Base-by-base conservation (phyloP, 2,888 invertebrate species). In the Apodemia duryi region DNA sequence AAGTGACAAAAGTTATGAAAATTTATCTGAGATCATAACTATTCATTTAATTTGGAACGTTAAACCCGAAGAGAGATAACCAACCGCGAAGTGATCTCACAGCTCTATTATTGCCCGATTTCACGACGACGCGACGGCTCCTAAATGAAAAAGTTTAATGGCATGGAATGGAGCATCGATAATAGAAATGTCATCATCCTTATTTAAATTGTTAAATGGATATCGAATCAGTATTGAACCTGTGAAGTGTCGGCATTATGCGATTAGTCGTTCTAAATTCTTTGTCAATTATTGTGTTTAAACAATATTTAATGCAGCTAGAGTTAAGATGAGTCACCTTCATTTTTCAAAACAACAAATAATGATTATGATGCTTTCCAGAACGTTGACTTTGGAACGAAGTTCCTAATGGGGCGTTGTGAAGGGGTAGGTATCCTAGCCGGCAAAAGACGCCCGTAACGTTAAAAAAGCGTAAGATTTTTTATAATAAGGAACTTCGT, bases 131-230 rank as follows among this genome's bases (percentile, higher is more conserved):
- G 57, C 10, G 54, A 54, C 28, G 57, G 32, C 57, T 29, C 60
- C 64, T 64, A 43, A 66, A 61, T 67, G 71, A 68, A 65, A 67
- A 67, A 66, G 66, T 67, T 71, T 63, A 71, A 71, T 69, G 70
- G 68, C 65, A 66, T 38, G 68, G 66, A 69, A 66, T 69, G 65
- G 63, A 67, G 63, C 65, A 68, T 65, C 65, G 65, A 67, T 71
- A 54, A 41, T 54, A 46, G 54, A 64, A 43, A 57, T 57, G 57
- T 32, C 57, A 57, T 57, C 57, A 57, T 57, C 32, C 57, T 57
- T 54, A 57, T 57, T 57, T 57, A 57, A 57, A 57, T 57, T 57
- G 57, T 57, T 57, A 57, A 57, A 57, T 57, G 57, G 57, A 32
- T 57, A 57, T 57, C 57, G 57, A 57, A 57, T 57, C 57, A 57